Evolutionary conservation across 1,140 invertebrate species (phyloP), one percentile per base, ranked within the genome.

Genomic region (Aphelinus certus): DNA sequence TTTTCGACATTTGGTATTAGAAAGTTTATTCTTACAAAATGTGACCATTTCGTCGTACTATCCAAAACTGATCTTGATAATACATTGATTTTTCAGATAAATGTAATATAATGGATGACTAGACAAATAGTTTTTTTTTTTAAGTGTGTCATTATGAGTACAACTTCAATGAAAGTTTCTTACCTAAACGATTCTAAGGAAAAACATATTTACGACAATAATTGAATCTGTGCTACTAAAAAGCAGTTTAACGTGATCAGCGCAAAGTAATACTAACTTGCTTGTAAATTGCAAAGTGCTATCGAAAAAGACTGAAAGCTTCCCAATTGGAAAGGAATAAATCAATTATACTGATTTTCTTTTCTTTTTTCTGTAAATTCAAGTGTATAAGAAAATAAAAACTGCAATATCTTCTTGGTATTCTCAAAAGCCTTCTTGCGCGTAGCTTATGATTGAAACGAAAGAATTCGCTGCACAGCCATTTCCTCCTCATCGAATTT

Each of bases 401-500:
- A 56, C 46, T 5, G 1, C 10, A 43, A 56, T 55, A 56, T 26
- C 26, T 26, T 26, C 26, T 26, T 26, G 26, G 26, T 26, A 26
- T 26, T 26, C 26, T 26, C 26, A 26, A 26, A 26, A 26, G 26
- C 26, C 26, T 26, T 26, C 26, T 26, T 26, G 26, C 2, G 46
- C 57, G 45, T 67, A 57, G 43, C 5, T 67, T 67, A 2, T 10
- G 57, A 56, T 56, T 67, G 55, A 57, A 67, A 45, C 65, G 43
- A 26, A 26, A 26, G 26, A 26, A 26, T 26, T 26, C 26, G 26
- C 26, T 26, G 26, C 26, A 26, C 26, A 26, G 53, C 61, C 56
- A 75, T 75, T 75, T 76, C 56, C 42, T 48, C 7, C 48, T 60
- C 74, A 75, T 76, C 62, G 76, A 81, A 81, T 75, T 81, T 70